phyloP scores from a whole-genome alignment of 2,888 invertebrate species.

The Orthosia gothica region DNA sequence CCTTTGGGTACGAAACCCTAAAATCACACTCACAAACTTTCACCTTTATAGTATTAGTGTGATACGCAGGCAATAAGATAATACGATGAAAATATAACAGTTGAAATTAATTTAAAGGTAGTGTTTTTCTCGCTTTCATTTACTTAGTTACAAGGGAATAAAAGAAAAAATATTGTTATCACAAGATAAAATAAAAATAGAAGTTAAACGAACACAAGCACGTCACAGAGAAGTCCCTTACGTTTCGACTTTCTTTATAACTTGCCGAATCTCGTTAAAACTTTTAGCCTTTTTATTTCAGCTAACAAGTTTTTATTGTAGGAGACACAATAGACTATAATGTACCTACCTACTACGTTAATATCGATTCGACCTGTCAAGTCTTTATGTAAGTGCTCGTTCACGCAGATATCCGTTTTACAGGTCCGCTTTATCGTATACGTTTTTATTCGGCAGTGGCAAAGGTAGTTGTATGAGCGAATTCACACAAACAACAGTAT shows the following conservation, averaged over 20 bases:
- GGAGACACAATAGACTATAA: constrained; percentile 46
- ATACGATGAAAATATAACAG: too few relatives aligned
- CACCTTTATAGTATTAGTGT: too few relatives aligned
- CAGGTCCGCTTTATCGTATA: too few relatives aligned
- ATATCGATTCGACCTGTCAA: constrained; percentile 29
- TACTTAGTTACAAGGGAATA: too few relatives aligned
- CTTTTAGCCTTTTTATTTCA: constrained; percentile 63
- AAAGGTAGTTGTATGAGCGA: too few relatives aligned
- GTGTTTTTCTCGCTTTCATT: neutral
- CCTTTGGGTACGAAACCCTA: too few relatives aligned
- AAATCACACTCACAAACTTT: too few relatives aligned
- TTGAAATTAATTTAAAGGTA: too few relatives aligned
- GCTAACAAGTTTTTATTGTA: constrained; percentile 60
- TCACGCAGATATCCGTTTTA: too few relatives aligned
- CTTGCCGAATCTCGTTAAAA: constrained; percentile 65
- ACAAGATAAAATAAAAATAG: constrained; percentile 13
- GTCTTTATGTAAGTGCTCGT: neutral
- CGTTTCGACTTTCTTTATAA: constrained; percentile 49
- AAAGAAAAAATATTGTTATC: constrained; percentile 1
- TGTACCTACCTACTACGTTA: constrained; percentile 21
- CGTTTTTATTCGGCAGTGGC: too few relatives aligned
- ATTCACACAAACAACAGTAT: too few relatives aligned
- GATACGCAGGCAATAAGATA: too few relatives aligned
- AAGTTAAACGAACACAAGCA: constrained; percentile 12
- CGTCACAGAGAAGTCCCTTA: constrained; percentile 28